Base-by-base conservation (phyloP, 2,113 vertebrate genomes). In the Oncorhynchus clarkii region DNA sequence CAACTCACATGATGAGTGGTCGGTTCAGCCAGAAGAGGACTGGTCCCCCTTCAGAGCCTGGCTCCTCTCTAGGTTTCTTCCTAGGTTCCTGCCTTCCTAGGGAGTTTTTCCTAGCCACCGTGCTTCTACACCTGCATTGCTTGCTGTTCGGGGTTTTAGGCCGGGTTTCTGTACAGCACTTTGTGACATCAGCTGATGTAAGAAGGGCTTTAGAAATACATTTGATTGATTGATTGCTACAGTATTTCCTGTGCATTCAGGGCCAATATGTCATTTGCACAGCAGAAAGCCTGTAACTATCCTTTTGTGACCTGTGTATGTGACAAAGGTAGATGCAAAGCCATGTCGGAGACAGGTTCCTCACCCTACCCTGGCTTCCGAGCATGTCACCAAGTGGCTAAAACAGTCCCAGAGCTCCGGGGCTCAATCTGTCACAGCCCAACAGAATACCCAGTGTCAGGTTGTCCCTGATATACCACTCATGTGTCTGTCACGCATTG, bases 231-330 rank as follows among this genome's bases (percentile, higher is more conserved):
- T 31, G 34, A 34, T 34, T 34, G 34, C 1, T 8, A 34, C 39
- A 45, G 39, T 9, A 45, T 80, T 89, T 88, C 85, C 83, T 81
- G 79, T 76, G n/a, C 68, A 84, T 74, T 79, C 27, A 45, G 64
- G 84, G 82, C 88, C 87, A 89, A 88, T 86, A 75, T 76, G 77
- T 71, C 76, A 76, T 86, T 78, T 48, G 8, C 77, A 83, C 80
- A 76, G 72, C 62, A 20, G 24, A 81, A 66, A 8, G 73, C 59
- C 29, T 20, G 67, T 67, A 78, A 84, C 80, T 74, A 82, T 83
- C 54, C 68, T 67, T 85, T 80, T 86, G 77, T 81, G 70, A 78
- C 67, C 76, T 70, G 3, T 2, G 76, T 79, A 77, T 74, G 49
- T 78, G 59, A 73, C 62, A 87, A 87, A 68, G 72, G 68, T 27